Evolutionary conservation across 2,113 vertebrate species (phyloP).

Genomic region (Etheostoma spectabile): DNA sequence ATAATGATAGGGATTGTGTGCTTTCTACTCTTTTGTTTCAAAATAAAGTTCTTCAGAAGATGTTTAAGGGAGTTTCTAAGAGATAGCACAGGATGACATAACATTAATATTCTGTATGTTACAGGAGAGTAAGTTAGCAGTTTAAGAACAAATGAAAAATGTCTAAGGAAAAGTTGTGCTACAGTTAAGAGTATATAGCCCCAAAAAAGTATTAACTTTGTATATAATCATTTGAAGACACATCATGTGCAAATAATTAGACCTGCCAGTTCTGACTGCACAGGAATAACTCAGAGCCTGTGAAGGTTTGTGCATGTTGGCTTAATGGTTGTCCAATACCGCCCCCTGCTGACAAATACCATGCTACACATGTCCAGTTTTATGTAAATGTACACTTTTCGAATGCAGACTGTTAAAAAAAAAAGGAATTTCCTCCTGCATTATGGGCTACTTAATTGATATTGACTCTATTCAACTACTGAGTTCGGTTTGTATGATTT

Average conservation of each 20-base stretch:
- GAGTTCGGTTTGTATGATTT: background rate
- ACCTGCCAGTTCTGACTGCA: background rate
- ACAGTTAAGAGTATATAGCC: background rate
- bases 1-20: background rate
- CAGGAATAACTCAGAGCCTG: background rate
- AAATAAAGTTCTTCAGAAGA: background rate
- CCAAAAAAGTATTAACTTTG: background rate
- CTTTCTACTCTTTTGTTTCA: background rate
- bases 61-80: background rate
- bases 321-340: constrained; percentile 26
- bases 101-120: background rate
- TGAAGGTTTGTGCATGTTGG: background rate
- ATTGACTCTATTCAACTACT: background rate
- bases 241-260: background rate
- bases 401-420: background rate
- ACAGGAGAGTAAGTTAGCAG: background rate
- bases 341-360: constrained; percentile 53
- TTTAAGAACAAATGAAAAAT: background rate
- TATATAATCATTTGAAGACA: background rate
- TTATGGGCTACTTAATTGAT: background rate
- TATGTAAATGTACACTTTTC: background rate
- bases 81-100: background rate
- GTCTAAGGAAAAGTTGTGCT: background rate
- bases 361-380: background rate
- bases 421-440: background rate